These are phyloP conservation scores for Drosophila yakuba DNA, from an alignment of 1,140 invertebrate genomes.

Conservation along the genomic window DNA sequence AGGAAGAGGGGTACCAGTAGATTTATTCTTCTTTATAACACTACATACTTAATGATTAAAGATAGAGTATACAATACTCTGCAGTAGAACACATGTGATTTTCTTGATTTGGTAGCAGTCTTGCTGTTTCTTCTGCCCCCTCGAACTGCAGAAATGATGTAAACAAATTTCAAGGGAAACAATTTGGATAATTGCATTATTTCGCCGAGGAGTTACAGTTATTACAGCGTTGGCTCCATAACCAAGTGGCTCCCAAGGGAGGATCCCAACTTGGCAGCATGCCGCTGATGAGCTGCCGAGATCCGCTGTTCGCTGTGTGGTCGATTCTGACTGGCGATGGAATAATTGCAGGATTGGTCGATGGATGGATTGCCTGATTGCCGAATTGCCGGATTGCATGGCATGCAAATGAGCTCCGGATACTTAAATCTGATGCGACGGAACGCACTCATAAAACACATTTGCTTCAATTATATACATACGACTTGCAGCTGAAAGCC, in stretches of 20 bases:
- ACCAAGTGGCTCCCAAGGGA: not conserved
- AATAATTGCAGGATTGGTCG: conserved; percentile 38
- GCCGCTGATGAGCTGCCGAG: conserved; percentile 10
- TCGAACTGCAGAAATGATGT: conserved; percentile 66
- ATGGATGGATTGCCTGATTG: not conserved
- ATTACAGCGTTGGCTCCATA: conserved; percentile 23
- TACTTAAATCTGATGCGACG: conserved; percentile 41
- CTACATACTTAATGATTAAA: not conserved
- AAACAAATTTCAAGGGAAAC: conserved; percentile 83
- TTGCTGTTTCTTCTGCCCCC: conserved; percentile 39
- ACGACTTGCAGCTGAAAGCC: conserved; percentile 4
- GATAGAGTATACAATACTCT: not conserved
- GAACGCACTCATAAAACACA: conserved; percentile 23
- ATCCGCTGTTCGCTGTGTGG: conserved; percentile 49
- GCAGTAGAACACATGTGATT: not conserved
- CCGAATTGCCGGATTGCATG: conserved; percentile 5
- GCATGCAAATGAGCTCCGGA: conserved; percentile 39
- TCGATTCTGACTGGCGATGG: conserved; percentile 50
- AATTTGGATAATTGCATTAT: conserved; percentile 83
- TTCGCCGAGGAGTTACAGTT: conserved; percentile 79
- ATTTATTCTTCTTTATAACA: no score
- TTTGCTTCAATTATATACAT: conserved; percentile 26
- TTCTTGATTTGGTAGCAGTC: not conserved
- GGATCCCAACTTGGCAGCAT: not conserved
- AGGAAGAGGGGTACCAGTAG: no score